A percentile compares a stretch with the other conserved stretches of the same genome.
phyloP scores from a whole-genome alignment of 2,797 vertebrate genomes.

The Allobates femoralis region DNA sequence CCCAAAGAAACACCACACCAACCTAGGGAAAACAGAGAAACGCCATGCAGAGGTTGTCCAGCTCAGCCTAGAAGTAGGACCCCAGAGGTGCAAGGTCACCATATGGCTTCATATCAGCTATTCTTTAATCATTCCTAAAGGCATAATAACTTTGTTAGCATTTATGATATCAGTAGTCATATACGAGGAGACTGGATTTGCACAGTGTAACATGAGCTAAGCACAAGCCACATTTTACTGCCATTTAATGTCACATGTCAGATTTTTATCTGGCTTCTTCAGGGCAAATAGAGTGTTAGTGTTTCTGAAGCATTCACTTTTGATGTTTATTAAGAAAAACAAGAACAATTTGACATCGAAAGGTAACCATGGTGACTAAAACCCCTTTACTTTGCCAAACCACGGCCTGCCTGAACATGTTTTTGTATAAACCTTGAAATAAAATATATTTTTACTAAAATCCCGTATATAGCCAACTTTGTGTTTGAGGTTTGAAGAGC shows the following conservation, averaged over 20 bases:
- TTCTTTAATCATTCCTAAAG: background rate
- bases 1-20: too few relatives aligned
- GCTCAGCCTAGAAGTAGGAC: background rate
- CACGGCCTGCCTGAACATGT: constrained; percentile 27
- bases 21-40: background rate
- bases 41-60: too few relatives aligned
- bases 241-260: constrained; percentile 35
- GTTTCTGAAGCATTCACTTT: constrained; percentile 12
- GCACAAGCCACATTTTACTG: constrained; percentile 13
- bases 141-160: background rate
- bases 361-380: constrained; percentile 57
- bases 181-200: background rate
- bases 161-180: background rate
- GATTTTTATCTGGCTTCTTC: constrained; percentile 4
- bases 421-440: constrained; percentile 42
- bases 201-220: constrained; percentile 8
- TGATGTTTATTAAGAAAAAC: constrained; percentile 46
- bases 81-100: background rate
- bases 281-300: constrained; percentile 20
- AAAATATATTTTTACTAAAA: constrained; percentile 41
- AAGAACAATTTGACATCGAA: constrained; percentile 46
- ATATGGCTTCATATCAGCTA: background rate
- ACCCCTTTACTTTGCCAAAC: constrained; percentile 30
- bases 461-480: constrained; percentile 7
- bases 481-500: constrained; percentile 10